Percentiles rank a stretch among this genome's conserved stretches.
These are phyloP conservation scores for Limnephilus marmoratus DNA, from an alignment of 2,888 invertebrate genomes.

Conservation along the genomic window DNA sequence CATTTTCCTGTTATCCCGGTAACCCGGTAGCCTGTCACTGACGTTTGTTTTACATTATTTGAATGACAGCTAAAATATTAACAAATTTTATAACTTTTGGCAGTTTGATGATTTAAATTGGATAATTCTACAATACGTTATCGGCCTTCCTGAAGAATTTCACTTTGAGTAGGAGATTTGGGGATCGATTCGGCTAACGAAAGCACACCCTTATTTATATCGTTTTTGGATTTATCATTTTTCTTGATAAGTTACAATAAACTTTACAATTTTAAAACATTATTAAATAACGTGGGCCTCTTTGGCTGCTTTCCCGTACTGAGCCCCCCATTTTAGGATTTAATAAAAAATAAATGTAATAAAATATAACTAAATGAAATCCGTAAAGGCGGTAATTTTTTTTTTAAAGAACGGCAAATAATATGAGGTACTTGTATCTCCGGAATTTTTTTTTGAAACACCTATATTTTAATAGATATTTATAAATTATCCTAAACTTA, in stretches of 20 bases:
- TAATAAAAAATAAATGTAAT: too few relatives aligned
- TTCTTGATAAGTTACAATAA: not conserved
- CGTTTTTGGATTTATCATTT: not conserved
- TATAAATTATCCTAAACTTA: too few relatives aligned
- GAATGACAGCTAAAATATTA: conserved; percentile 45
- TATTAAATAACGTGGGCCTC: too few relatives aligned
- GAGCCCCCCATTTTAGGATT: too few relatives aligned
- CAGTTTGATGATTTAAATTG: conserved; percentile 42
- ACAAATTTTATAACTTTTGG: conserved; percentile 46
- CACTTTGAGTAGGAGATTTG: not conserved
- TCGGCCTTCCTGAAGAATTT: not conserved
- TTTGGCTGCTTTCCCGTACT: too few relatives aligned
- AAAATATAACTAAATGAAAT: too few relatives aligned
- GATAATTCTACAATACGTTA: not conserved
- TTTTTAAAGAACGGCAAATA: too few relatives aligned
- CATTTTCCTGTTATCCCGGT: not conserved
- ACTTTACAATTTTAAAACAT: too few relatives aligned
- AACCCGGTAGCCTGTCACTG: conserved; percentile 57
- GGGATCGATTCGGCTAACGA: not conserved
- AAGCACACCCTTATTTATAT: not conserved
- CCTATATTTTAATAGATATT: too few relatives aligned
- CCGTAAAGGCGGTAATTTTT: too few relatives aligned
- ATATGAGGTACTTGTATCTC: too few relatives aligned
- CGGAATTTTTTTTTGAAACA: too few relatives aligned
- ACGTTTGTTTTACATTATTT: conserved; percentile 59